Percentiles rank a stretch among this genome's conserved stretches.
Evolutionary conservation across 2,888 invertebrate species (phyloP).

Genomic region (Zele albiditarsus): DNA sequence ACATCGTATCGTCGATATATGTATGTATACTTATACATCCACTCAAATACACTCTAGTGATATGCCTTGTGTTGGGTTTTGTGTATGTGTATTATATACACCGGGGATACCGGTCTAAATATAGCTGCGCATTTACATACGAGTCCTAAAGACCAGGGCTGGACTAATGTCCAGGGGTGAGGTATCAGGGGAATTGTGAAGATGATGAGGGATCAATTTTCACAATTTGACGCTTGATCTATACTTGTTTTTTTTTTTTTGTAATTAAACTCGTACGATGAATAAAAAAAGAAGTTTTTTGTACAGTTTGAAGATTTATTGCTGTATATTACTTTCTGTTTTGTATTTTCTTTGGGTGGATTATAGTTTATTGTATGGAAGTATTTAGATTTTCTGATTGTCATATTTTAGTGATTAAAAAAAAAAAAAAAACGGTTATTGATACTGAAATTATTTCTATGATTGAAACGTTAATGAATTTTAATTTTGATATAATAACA

Average conservation of each 20-base stretch:
- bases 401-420: no score
- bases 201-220: conserved; percentile 38
- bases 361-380: no score
- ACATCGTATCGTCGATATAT: background rate
- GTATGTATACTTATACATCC: conserved; percentile 27
- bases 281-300: background rate
- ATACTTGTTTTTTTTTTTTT: conserved; percentile 11
- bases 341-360: no score
- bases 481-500: no score
- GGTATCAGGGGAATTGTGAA: conserved; percentile 48
- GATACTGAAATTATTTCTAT: no score
- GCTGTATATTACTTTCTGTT: no score
- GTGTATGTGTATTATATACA: conserved; percentile 58
- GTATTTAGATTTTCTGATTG: no score
- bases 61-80: conserved; percentile 45
- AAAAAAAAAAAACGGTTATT: no score
- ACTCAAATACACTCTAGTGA: conserved; percentile 39
- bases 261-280: background rate
- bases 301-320: no score
- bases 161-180: conserved; percentile 68
- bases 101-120: conserved; percentile 70
- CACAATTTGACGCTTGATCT: conserved; percentile 32
- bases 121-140: conserved; percentile 72
- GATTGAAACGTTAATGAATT: no score
- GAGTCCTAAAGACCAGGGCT: conserved; percentile 70